Conservation (phyloP, 1,140 invertebrate genomes). For the Cryptotermes secundus region DNA sequence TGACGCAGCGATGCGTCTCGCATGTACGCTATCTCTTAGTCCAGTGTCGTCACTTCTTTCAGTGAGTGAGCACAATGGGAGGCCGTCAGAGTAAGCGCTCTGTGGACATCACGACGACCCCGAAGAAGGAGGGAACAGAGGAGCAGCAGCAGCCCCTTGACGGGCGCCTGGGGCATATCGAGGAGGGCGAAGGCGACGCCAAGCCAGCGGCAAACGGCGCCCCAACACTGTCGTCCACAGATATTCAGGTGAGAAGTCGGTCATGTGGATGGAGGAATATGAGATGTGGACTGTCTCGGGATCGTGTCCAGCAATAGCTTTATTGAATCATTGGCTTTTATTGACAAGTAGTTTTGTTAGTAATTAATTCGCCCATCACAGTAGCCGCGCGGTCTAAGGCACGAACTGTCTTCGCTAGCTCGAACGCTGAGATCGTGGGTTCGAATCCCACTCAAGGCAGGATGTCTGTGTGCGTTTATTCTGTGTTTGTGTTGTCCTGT, state of each 20-base stretch:
- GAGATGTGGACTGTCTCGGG: no score
- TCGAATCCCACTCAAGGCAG: no score
- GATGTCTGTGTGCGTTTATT: no score
- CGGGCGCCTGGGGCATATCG: constrained; percentile 31
- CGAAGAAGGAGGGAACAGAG: constrained; percentile 37
- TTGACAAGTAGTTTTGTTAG: no score
- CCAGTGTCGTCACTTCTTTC: neutral
- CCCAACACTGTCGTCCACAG: neutral
- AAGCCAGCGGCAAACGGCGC: constrained; percentile 28
- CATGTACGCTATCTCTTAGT: neutral
- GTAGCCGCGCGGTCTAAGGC: no score
- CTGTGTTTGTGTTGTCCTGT: no score
- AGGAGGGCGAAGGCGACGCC: constrained; percentile 5
- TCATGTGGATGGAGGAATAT: no score
- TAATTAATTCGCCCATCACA: no score
- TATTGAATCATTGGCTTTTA: no score
- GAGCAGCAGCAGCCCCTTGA: constrained; percentile 26
- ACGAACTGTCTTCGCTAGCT: no score
- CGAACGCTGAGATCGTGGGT: no score
- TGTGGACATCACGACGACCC: constrained; percentile 39
- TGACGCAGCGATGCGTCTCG: neutral
- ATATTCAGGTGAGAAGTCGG: constrained; percentile 25
- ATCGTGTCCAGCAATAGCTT: no score
- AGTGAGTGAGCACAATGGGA: constrained; percentile 37
- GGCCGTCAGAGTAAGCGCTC: constrained; percentile 40